Evolutionary conservation across 2,113 vertebrate genomes (phyloP).

Genomic region (Talpa occidentalis): DNA sequence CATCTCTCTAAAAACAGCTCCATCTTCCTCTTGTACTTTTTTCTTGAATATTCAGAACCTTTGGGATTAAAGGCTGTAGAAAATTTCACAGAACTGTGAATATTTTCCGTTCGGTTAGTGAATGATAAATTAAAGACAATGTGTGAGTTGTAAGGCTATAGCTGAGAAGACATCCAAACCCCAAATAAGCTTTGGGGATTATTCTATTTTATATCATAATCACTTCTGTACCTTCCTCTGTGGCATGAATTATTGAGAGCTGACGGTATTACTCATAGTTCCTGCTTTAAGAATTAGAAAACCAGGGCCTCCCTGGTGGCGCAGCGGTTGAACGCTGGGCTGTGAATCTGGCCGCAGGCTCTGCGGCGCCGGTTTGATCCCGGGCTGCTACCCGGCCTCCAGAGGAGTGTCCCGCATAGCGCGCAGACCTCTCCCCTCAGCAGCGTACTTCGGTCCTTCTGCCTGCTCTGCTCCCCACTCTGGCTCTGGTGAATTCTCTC

Average conservation of each 20-base stretch:
- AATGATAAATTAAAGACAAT: constrained; percentile 30
- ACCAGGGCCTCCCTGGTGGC: too few species aligned
- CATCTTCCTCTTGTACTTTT: constrained; percentile 91
- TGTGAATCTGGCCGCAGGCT: too few species aligned
- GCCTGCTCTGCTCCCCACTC: too few species aligned
- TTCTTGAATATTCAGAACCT: constrained; percentile 85
- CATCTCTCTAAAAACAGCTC: constrained; percentile 90
- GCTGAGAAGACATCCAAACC: not conserved
- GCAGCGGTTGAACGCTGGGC: too few species aligned
- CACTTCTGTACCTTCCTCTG: not conserved
- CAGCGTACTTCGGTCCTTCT: too few species aligned
- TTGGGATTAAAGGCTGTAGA: constrained; percentile 91
- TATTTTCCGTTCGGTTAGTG: constrained; percentile 31
- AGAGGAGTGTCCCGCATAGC: too few species aligned
- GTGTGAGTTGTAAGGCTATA: not conserved
- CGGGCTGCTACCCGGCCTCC: too few species aligned
- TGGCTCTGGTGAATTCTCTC: too few species aligned
- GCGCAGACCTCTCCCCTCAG: too few species aligned
- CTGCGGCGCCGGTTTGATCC: too few species aligned
- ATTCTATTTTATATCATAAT: not conserved
- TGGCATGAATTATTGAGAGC: not conserved
- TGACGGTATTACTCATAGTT: not conserved
- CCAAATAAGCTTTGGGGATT: not conserved
- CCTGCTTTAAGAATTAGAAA: constrained; percentile 39
- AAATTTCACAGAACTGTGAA: constrained; percentile 59